Evolutionary conservation across 2,113 vertebrate species (phyloP).

Genomic region (Scartelaos histophorus): DNA sequence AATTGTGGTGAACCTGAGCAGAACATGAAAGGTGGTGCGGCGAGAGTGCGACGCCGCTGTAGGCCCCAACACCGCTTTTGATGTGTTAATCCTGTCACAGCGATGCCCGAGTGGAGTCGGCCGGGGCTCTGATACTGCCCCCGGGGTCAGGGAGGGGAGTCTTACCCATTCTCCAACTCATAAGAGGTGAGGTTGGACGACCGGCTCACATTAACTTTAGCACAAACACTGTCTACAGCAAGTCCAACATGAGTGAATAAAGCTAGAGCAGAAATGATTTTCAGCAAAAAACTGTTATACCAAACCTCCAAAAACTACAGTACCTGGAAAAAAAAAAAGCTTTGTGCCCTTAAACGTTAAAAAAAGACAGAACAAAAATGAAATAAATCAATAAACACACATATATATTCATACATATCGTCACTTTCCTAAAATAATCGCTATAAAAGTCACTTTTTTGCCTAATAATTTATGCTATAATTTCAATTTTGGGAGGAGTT

Average conservation of each 20-base stretch:
- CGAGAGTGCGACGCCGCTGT: constrained; percentile 67
- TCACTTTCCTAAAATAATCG: too few species aligned
- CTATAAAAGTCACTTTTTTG: too few species aligned
- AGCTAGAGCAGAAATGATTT: constrained; percentile 1
- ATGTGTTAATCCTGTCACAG: constrained; percentile 80
- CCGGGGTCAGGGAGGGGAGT: constrained; percentile 57
- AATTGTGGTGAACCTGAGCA: constrained; percentile 77
- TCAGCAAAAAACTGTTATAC: neutral
- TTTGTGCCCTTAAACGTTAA: too few species aligned
- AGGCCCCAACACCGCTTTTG: constrained; percentile 72
- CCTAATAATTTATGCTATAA: too few species aligned
- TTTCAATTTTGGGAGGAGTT: too few species aligned
- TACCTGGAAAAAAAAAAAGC: neutral
- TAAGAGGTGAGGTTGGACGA: constrained; percentile 64
- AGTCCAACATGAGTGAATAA: constrained; percentile 20
- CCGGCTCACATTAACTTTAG: constrained; percentile 61
- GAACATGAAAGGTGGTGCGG: constrained; percentile 78
- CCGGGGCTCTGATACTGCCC: constrained; percentile 65
- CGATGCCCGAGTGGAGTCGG: constrained; percentile 69
- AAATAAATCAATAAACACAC: too few species aligned
- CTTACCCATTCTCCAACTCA: constrained; percentile 55
- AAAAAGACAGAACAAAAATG: too few species aligned
- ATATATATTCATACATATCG: too few species aligned
- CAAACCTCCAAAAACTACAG: neutral
- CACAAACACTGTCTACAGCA: constrained; percentile 10